phyloP scores from a whole-genome alignment of 2,797 vertebrate genomes.

The Luscinia megarhynchos region DNA sequence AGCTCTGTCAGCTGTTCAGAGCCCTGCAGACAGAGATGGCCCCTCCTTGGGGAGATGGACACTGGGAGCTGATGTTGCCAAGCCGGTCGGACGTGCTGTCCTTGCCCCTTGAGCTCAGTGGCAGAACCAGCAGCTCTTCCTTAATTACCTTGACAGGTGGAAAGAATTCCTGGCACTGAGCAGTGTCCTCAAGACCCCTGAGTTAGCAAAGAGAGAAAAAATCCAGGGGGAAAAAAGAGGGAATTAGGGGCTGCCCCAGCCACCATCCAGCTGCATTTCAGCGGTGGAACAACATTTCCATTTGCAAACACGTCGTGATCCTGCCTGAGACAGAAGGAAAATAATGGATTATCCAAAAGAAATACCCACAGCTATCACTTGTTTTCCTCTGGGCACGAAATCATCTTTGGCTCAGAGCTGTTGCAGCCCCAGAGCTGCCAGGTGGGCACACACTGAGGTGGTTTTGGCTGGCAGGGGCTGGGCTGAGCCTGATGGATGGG shows the following conservation, averaged over 20 bases:
- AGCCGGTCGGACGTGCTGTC: background rate
- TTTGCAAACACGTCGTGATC: background rate
- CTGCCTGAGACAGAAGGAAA: slow-evolving; percentile 40
- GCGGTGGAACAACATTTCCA: background rate
- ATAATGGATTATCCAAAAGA: slow-evolving; percentile 16
- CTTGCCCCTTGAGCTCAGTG: background rate
- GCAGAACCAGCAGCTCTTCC: background rate
- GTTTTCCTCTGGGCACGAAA: background rate
- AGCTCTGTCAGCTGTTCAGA: background rate
- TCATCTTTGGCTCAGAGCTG: background rate
- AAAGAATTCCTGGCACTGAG: background rate
- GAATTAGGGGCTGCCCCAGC: background rate
- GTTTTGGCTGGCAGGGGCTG: background rate
- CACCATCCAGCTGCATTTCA: background rate
- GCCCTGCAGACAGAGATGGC: accelerated
- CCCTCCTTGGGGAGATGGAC: background rate
- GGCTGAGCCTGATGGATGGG: background rate
- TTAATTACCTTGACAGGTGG: background rate
- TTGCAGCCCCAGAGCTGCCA: background rate
- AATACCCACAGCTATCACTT: background rate
- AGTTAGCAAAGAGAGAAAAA: background rate
- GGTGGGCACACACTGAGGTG: background rate
- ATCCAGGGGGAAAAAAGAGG: background rate
- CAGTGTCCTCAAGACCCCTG: background rate
- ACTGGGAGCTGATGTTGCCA: background rate